A percentile compares a stretch with the other conserved stretches of the same genome.
phyloP scores from a whole-genome alignment of 2,888 invertebrate species.

The Ophion obscuratus region DNA sequence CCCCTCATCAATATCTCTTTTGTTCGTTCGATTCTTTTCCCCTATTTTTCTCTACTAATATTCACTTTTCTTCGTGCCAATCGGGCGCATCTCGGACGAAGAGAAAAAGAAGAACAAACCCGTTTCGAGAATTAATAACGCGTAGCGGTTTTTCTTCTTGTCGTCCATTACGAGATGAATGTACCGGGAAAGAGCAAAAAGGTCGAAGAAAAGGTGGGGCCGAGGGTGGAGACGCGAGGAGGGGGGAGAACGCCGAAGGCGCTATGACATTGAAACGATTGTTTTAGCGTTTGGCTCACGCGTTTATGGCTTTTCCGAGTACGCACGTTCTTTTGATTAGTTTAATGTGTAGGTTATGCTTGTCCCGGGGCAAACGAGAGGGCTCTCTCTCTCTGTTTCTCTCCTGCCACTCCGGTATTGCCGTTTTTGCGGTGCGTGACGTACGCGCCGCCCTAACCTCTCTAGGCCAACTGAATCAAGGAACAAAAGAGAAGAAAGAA shows the following conservation, averaged over 20 bases:
- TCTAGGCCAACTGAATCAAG: not conserved
- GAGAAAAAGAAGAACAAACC: not conserved
- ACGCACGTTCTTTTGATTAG: constrained; percentile 43
- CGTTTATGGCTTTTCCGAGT: constrained; percentile 39
- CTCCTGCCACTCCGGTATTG: not conserved
- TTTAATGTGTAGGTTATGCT: constrained; percentile 50
- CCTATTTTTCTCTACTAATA: not conserved
- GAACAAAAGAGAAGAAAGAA: not conserved
- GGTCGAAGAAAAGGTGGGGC: not conserved
- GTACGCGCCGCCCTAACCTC: not conserved
- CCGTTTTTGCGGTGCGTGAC: constrained; percentile 33
- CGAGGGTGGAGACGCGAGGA: not conserved
- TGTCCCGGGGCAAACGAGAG: not conserved
- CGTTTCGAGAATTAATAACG: not conserved
- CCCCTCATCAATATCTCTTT: not conserved
- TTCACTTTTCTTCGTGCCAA: not conserved
- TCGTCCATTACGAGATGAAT: not conserved
- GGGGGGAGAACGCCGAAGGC: not conserved
- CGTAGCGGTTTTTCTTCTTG: not conserved
- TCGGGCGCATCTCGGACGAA: not conserved
- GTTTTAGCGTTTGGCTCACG: constrained; percentile 16
- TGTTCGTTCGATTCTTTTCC: not conserved
- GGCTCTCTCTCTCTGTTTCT: not conserved
- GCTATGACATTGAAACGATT: constrained; percentile 1
- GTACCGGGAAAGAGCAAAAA: not conserved